Conservation (phyloP, 1,140 invertebrate genomes). For the Maconellicoccus hirsutus region DNA sequence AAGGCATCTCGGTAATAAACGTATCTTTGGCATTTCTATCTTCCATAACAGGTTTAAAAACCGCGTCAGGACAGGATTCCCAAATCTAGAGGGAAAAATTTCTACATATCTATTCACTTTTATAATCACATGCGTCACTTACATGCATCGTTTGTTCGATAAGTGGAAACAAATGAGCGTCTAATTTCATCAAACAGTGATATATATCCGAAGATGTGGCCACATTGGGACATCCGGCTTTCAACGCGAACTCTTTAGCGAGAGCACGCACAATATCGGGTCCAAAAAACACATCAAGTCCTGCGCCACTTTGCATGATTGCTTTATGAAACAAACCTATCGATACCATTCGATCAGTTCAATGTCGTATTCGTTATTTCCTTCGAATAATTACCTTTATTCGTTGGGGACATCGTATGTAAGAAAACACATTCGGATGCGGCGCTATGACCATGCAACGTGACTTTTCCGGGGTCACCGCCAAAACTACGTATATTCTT, state of each 20-base stretch:
- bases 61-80: not conserved
- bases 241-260: constrained; percentile 15
- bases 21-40: not conserved
- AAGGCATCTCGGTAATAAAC: not conserved
- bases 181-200: constrained; percentile 11
- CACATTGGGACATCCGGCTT: constrained; percentile 9
- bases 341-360: not conserved
- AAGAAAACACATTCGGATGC: constrained; percentile 23
- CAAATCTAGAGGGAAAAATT: not conserved
- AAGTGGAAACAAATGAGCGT: not conserved
- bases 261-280: not conserved
- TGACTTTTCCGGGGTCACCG: constrained; percentile 26
- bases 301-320: constrained; percentile 40
- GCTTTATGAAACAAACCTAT: constrained; percentile 36
- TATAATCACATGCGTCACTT: too few species aligned
- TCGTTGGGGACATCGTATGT: constrained; percentile 24
- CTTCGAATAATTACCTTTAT: constrained; percentile 21
- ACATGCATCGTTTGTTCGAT: not conserved
- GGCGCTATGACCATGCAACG: constrained; percentile 24
- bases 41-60: not conserved
- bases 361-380: too few species aligned
- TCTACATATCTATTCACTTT: too few species aligned
- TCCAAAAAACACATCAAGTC: constrained; percentile 33
- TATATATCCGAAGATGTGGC: not conserved
- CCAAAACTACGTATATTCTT: constrained; percentile 34